Evolutionary conservation across 2,888 invertebrate species (phyloP).

Genomic region (Willowsia nigromaculata): DNA sequence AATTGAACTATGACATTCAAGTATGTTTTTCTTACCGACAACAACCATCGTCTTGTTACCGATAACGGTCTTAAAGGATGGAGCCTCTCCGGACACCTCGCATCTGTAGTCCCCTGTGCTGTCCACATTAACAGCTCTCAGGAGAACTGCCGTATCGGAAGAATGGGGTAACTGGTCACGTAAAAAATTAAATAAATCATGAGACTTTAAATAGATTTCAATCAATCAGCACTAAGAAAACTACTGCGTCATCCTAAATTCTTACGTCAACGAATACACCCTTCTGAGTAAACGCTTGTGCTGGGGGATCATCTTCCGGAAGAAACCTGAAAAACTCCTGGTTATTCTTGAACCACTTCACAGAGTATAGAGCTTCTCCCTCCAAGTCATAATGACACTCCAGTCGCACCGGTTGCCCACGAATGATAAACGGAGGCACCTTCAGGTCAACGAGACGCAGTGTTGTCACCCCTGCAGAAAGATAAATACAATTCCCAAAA

Average conservation of each 20-base stretch:
- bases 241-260: constrained; percentile 77
- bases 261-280: constrained; percentile 92
- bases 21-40: constrained; percentile 83
- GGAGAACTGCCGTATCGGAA: constrained; percentile 85
- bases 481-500: too few relatives aligned
- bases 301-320: constrained; percentile 87
- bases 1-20: neutral
- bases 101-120: constrained; percentile 88
- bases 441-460: constrained; percentile 89
- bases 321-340: constrained; percentile 67
- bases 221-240: neutral
- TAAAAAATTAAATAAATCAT: too few relatives aligned
- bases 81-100: constrained; percentile 89
- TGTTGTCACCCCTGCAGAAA: constrained; percentile 81
- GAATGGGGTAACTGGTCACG: constrained; percentile 84
- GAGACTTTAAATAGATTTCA: too few relatives aligned
- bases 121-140: constrained; percentile 86
- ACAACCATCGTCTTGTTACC: constrained; percentile 88
- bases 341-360: constrained; percentile 85
- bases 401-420: constrained; percentile 88
- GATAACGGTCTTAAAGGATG: constrained; percentile 88
- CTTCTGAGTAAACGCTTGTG: constrained; percentile 85
- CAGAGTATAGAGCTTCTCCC: constrained; percentile 90
- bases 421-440: constrained; percentile 90
- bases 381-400: constrained; percentile 92